Base-by-base conservation (phyloP, 2,113 vertebrate species). In the Thamnophis sirtalis region DNA sequence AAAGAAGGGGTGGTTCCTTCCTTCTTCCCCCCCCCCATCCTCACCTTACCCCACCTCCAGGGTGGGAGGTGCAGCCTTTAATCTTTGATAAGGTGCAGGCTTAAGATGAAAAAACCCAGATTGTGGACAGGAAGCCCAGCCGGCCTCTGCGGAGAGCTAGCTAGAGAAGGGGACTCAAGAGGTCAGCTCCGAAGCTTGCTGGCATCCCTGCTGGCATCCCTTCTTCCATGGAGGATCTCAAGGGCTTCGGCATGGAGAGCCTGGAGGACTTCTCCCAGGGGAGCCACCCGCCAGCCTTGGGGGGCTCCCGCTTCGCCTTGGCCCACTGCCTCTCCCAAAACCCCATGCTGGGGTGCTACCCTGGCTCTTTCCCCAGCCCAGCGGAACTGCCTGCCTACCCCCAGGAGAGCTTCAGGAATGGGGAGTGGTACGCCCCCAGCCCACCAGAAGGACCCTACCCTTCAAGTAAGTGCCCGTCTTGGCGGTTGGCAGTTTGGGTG, bases 11-110 rank as follows among this genome's bases (percentile, higher is more conserved):
- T 4, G 90, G 58, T 91, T 63, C 91, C 93, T 92, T 88, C 60
- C 11, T 63, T 6, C 21, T 53, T 56, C 58, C 19, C 38, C 87
- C 84, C 24, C 9, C 8, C 9, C 58, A 24, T 9, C 28, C 63
- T n/a, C 11, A 68, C 63, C 63, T 68, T 68, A 68, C 73, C 73
- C 33, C 73, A 38, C 73, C 84, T 28, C 43, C 53, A 80, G 33
- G 33, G 26, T 87, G 49, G 88, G 73, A 87, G 92, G 89, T 88
- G 73, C 86, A 91, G 91, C 38, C 87, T 91, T 50, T 89, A 93
- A 93, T 86, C 90, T 84, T 94, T 94, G 93, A 95, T 95, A 94
- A 95, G 94, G 89, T 84, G 68, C 87, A 87, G 87, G 53, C 49
- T 49, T 38, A 7, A 92, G 93, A 93, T 92, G n/a, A 60, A 92